Evolutionary conservation across 2,113 vertebrate species (phyloP), one percentile per base, ranked within the genome.

Genomic region (Machaerirhynchus nigripectus): DNA sequence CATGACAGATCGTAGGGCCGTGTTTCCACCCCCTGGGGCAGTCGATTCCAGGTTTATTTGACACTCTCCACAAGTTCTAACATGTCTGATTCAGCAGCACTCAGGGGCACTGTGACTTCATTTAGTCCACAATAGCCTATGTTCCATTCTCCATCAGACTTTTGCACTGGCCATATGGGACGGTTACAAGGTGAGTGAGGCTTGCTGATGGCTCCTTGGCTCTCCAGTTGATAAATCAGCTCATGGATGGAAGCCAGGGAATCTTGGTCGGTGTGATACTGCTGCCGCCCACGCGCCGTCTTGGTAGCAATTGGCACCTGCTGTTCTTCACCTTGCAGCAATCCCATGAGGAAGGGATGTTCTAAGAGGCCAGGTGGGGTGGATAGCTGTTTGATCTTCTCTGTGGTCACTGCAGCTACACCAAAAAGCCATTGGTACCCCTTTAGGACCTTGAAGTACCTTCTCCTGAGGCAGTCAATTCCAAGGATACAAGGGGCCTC

Each of bases 271-370:
- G 31, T 55, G 74, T 0, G 1, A 31, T 28, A 35, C 11, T 53
- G 59, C 49, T 7, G 11, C 20, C 0, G 1, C 23, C 21, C n/a
- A n/a, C n/a, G 37, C 39, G 16, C 21, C 24, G 39, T 53, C 53
- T 22, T 35, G 59, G 44, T 31, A 46, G n/a, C 33, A 73, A 40
- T 5, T 40, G 21, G 30, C 60, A 60, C 8, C 26, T 53, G 52
- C 59, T 80, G 60, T 2, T 65, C 52, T 78, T 79, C 28, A n/a
- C 53, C 65, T 46, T 46, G 23, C 65, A 65, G 50, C 37, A 52
- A 39, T 26, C 44, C 65, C 35, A 18, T 0, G 0, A 65, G n/a
- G 44, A 52, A 71, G 9, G 15, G 27, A 63, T 57, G 19, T 26
- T 84, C 64, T 64, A 15, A 52, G 71, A 33, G 27, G 19, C 19